These are phyloP conservation scores for Melanotaenia maccullochi DNA, from an alignment of 2,797 vertebrate genomes.

Conservation along the genomic window DNA sequence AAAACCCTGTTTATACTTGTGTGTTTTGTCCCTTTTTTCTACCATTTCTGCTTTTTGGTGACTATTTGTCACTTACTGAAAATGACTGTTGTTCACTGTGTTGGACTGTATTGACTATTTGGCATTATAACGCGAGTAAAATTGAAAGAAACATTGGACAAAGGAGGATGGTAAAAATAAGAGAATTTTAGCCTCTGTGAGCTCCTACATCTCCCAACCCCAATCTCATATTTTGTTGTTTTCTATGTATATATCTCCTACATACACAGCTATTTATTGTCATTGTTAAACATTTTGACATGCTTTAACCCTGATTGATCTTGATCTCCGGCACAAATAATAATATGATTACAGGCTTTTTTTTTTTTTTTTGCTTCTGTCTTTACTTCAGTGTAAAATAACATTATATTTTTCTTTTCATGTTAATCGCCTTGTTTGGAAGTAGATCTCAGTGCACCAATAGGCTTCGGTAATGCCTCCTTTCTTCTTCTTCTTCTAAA, in stretches of 20 bases:
- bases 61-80: constrained; percentile 58
- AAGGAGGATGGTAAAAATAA: constrained; percentile 33
- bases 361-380: constrained; percentile 56
- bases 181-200: constrained; percentile 26
- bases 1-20: constrained; percentile 55
- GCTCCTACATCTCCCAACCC: background rate
- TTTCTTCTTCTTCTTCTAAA: constrained; percentile 74
- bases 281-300: constrained; percentile 73
- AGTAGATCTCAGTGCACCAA: constrained; percentile 79
- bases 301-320: constrained; percentile 84
- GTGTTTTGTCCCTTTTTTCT: constrained; percentile 49
- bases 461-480: constrained; percentile 80
- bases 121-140: constrained; percentile 25
- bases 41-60: constrained; percentile 71
- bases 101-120: constrained; percentile 19
- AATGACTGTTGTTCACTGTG: background rate
- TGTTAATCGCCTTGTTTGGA: constrained; percentile 85
- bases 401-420: constrained; percentile 85
- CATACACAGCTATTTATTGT: constrained; percentile 70
- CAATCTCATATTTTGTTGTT: constrained; percentile 45
- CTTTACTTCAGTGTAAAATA: constrained; percentile 77
- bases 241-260: constrained; percentile 49
- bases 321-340: constrained; percentile 84
- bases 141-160: constrained; percentile 40
- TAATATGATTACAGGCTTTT: constrained; percentile 85